A percentile compares a stretch with the other conserved stretches of the same genome.
Evolutionary conservation across 2,797 vertebrate species (phyloP).

Genomic region (Aphelocoma californica): DNA sequence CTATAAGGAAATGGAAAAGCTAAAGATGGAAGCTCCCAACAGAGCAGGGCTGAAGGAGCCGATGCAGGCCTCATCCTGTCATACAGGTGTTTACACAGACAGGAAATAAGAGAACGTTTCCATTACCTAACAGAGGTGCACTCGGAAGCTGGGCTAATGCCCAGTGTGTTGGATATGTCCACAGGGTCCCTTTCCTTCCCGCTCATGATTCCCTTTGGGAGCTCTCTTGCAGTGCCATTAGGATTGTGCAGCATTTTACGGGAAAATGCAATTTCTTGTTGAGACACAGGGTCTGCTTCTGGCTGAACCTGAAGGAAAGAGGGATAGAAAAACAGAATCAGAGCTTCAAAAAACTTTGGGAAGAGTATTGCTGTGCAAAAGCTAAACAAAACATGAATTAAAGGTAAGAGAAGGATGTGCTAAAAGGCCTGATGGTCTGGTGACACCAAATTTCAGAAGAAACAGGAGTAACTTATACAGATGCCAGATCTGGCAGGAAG

Average conservation of each 20-base stretch:
- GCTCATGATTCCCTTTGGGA: neutral
- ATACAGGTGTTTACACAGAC: accelerated
- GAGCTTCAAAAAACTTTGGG: neutral
- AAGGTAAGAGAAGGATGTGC: neutral
- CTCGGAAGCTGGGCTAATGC: neutral
- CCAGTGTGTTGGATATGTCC: neutral
- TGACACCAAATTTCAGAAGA: neutral
- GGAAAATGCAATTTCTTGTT: neutral
- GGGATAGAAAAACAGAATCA: neutral
- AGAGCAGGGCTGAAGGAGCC: neutral
- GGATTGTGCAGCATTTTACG: neutral
- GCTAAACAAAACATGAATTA: neutral
- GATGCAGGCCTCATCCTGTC: neutral
- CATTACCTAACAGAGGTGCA: neutral
- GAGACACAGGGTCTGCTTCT: neutral
- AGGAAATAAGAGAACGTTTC: neutral
- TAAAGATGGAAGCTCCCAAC: neutral
- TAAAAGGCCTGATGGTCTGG: neutral
- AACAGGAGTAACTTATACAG: neutral
- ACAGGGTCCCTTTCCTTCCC: neutral
- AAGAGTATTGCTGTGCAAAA: neutral
- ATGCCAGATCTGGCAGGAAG: neutral
- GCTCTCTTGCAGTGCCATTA: neutral
- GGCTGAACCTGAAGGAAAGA: neutral
- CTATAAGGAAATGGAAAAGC: neutral